Evolutionary conservation across 2,113 vertebrate genomes (phyloP).

Genomic region (Desmodus rotundus): DNA sequence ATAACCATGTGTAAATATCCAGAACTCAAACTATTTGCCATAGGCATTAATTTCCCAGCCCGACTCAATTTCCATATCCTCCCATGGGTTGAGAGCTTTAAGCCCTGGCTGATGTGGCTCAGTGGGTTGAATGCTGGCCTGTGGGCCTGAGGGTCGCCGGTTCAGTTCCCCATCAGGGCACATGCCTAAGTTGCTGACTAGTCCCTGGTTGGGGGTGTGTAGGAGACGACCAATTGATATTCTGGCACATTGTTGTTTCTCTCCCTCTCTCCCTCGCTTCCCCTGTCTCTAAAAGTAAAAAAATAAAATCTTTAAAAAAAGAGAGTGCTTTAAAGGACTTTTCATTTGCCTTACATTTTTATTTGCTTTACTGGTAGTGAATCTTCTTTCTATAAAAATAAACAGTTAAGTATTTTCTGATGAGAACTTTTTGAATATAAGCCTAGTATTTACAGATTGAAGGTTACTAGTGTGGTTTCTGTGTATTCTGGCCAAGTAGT

Average conservation of each 20-base stretch:
- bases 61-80: not conserved
- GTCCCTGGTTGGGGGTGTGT: too few relatives aligned
- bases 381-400: not conserved
- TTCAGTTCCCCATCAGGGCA: too few relatives aligned
- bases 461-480: not conserved
- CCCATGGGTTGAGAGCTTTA: not conserved
- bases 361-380: not conserved
- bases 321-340: not conserved
- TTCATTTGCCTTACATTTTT: not conserved
- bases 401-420: not conserved
- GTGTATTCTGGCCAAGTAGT: not conserved
- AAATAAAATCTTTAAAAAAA: too few relatives aligned
- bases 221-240: too few relatives aligned
- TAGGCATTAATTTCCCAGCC: not conserved
- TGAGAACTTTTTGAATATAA: not conserved
- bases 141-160: too few relatives aligned
- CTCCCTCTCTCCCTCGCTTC: too few relatives aligned
- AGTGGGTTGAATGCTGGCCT: too few relatives aligned
- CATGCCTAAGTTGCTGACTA: too few relatives aligned
- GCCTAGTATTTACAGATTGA: not conserved
- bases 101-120: too few relatives aligned
- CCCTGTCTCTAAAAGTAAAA: too few relatives aligned
- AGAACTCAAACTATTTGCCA: not conserved
- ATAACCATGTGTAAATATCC: not conserved
- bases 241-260: too few relatives aligned